Conservation (phyloP, 2,113 vertebrate species). For the Caranx ignobilis region DNA sequence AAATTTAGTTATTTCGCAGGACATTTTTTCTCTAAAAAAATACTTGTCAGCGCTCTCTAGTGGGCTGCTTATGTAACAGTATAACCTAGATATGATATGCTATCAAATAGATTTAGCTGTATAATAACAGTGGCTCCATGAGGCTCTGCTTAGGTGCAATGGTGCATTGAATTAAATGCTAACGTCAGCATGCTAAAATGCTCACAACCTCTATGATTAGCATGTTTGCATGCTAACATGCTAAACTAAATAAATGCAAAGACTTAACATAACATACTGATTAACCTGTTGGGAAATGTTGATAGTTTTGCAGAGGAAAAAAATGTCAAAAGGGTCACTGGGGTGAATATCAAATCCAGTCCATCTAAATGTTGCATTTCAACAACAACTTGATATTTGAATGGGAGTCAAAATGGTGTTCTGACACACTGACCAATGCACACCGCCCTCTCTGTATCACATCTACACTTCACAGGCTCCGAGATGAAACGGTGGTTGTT, state of each 20-base stretch:
- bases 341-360: neutral
- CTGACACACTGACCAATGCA: neutral
- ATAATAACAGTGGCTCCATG: neutral
- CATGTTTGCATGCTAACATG: neutral
- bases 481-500: constrained; percentile 11
- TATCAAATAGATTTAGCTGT: neutral
- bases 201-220: neutral
- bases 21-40: neutral
- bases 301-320: neutral
- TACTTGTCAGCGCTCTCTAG: neutral
- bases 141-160: neutral
- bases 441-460: neutral
- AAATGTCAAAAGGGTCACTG: too few relatives aligned
- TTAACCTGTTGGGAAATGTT: neutral
- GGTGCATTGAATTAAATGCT: neutral
- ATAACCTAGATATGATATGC: neutral
- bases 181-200: neutral
- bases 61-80: neutral
- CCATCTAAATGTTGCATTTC: neutral
- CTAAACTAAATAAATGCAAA: neutral
- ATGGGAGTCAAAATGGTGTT: neutral
- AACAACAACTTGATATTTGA: neutral
- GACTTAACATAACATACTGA: too few relatives aligned
- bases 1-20: too few relatives aligned
- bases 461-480: constrained; percentile 17